phyloP scores from a whole-genome alignment of 2,113 vertebrate genomes.

The Todiramphus chloris region DNA sequence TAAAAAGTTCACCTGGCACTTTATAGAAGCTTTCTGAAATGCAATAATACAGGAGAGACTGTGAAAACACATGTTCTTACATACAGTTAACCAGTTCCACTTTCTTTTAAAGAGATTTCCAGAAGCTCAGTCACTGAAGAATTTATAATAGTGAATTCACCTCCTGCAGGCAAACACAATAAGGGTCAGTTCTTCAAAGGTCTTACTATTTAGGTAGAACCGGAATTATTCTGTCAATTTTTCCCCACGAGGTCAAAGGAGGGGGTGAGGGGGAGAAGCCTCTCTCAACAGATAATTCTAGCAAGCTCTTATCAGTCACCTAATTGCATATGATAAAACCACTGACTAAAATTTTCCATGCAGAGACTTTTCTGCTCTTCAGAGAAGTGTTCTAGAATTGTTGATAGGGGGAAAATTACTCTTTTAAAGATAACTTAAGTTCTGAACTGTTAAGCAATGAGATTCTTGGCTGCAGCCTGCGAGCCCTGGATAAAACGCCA shows the following conservation, averaged over 20 bases:
- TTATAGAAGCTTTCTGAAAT: constrained; percentile 69
- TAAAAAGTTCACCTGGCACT: constrained; percentile 74
- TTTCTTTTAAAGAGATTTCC: constrained; percentile 77
- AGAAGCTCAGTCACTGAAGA: constrained; percentile 71
- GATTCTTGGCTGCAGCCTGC: constrained; percentile 62
- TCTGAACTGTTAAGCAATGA: constrained; percentile 55
- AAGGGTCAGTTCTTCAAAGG: constrained; percentile 67
- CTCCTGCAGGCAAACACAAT: constrained; percentile 62
- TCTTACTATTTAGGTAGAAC: constrained; percentile 58
- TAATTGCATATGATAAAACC: constrained; percentile 61
- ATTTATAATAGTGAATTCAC: constrained; percentile 68
- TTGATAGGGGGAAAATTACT: constrained; percentile 10
- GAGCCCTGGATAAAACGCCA: constrained; percentile 75
- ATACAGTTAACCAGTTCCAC: constrained; percentile 72
- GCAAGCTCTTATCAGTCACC: constrained; percentile 54
- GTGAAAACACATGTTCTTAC: constrained; percentile 73
- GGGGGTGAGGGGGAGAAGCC: background rate
- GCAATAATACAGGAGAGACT: constrained; percentile 64
- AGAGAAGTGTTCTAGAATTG: constrained; percentile 7
- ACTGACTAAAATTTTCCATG: constrained; percentile 34
- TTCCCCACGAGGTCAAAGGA: background rate
- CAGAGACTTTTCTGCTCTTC: background rate
- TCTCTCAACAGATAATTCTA: constrained; percentile 34
- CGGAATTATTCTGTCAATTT: constrained; percentile 68
- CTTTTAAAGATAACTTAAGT: constrained; percentile 50